These are phyloP conservation scores for Catalaphyllia jardinei DNA, from an alignment of 64 coral and sea anemone species.

Conservation along the genomic window DNA sequence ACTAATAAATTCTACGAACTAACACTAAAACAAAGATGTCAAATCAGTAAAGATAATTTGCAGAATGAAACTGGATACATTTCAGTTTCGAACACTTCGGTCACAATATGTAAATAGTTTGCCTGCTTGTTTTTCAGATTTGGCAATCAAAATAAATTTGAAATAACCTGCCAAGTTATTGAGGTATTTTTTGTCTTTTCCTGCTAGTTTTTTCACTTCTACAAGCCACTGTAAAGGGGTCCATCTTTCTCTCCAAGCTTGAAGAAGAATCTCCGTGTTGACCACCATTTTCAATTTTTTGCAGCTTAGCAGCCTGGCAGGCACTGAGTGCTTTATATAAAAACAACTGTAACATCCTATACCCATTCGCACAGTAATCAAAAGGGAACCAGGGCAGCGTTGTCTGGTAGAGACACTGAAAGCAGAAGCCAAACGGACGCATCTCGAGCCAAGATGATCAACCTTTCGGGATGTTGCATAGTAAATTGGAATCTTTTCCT, in stretches of 20 bases:
- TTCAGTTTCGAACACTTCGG: not conserved
- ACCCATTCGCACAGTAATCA: too few species aligned
- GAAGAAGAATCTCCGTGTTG: conserved; percentile 65
- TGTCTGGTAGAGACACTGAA: too few species aligned
- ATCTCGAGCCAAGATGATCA: too few species aligned
- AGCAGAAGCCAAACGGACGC: too few species aligned
- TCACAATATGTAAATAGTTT: not conserved
- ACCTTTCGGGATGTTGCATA: too few species aligned
- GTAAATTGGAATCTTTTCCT: too few species aligned
- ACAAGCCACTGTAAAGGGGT: conserved; percentile 91
- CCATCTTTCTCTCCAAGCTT: conserved; percentile 99
- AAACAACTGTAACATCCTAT: not conserved
- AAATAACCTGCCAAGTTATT: conserved; percentile 41
- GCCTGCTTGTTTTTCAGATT: not conserved
- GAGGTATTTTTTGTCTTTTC: conserved; percentile 55
- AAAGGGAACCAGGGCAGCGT: too few species aligned
- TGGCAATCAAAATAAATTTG: not conserved
- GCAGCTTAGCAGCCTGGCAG: conserved; percentile 8
- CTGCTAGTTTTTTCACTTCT: conserved; percentile 75
- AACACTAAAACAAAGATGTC: not conserved
- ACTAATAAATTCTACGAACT: not conserved
- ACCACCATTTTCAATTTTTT: conserved; percentile 83
- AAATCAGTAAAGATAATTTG: not conserved
- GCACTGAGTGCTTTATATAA: not conserved
- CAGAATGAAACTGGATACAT: not conserved